Base-by-base conservation (phyloP, 2,113 vertebrate genomes). In the Nematolebias whitei region DNA sequence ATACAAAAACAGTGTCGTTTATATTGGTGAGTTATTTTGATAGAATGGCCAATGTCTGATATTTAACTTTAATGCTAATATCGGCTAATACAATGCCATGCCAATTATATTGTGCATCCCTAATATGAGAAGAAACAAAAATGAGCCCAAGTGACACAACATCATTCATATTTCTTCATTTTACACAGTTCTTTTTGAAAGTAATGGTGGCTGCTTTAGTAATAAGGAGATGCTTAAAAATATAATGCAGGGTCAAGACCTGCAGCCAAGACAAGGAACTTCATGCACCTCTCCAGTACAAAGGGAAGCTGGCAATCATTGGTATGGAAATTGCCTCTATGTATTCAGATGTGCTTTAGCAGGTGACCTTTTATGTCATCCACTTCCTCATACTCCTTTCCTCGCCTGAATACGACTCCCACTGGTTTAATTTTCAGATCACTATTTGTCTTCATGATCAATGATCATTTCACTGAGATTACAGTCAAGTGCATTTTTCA, bases 361-460 rank as follows among this genome's bases (percentile, higher is more conserved):
- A 7, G 56, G 61, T 80, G 84, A 87, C 76, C 82, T 86, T 86
- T 70, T 68, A 10, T 69, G 76, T 80, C 78, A 75, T 61, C 64
- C 43, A 38, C 65, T 61, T 53, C 60, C 52, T 16, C 50, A 61
- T 26, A 57, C 3, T 29, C 48, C 61, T 74, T 56, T 57, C 68
- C 80, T 80, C 67, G 74, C 74, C 67, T 75, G 32, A 62, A 57
- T 51, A 57, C 3, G 23, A 64, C 74, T 71, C 74, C 55, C 59
- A 26, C 49, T 11, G 53, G 56, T 85, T 47, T 75, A 56, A 74
- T 68, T 85, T 78, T 24, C 59, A 38, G 19, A 51, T 47, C 47
- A 54, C 32, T 69, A 51, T 82, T 78, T 78, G 57, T 80, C 79
- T 76, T 71, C 58, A 71, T 85, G 75, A 85, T 85, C 76, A 83